A percentile compares a stretch with the other conserved stretches of the same genome.
These are phyloP conservation scores for Cynocephalus volans DNA, from an alignment of 2,113 vertebrate genomes.

Conservation along the genomic window DNA sequence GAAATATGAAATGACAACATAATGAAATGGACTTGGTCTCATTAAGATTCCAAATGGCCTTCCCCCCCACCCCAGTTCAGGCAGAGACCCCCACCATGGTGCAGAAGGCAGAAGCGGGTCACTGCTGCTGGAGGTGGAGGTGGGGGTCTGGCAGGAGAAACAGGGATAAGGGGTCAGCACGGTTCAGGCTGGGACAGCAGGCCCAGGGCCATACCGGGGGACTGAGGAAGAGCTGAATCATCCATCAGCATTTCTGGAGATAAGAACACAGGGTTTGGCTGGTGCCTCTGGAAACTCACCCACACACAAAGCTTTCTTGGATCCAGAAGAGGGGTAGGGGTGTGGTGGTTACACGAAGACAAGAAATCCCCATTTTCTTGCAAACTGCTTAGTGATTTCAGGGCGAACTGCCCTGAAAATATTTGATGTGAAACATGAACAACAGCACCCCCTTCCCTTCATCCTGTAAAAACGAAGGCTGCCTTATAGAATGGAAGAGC, in stretches of 20 bases:
- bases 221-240: slow-evolving; percentile 41
- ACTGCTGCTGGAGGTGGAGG: not conserved
- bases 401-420: not conserved
- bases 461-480: not conserved
- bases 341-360: not conserved
- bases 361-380: not conserved
- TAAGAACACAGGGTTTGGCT: not conserved
- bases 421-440: slow-evolving; percentile 33
- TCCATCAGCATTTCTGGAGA: slow-evolving; percentile 37
- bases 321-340: not conserved
- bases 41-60: slow-evolving; percentile 82
- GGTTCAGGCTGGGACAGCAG: not conserved
- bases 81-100: slow-evolving; percentile 34
- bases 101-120: slow-evolving; percentile 74
- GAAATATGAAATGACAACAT: slow-evolving; percentile 86
- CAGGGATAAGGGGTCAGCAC: not conserved
- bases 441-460: slow-evolving; percentile 49
- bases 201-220: not conserved
- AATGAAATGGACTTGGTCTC: slow-evolving; percentile 85
- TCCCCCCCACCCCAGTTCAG: not conserved
- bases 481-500: not conserved
- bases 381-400: slow-evolving; percentile 29
- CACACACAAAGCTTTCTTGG: not conserved
- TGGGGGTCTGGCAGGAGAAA: not conserved
- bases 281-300: not conserved